A percentile compares a stretch with the other conserved stretches of the same genome.
Evolutionary conservation across 2,113 vertebrate species (phyloP).

Genomic region (Coracopsis vasa): DNA sequence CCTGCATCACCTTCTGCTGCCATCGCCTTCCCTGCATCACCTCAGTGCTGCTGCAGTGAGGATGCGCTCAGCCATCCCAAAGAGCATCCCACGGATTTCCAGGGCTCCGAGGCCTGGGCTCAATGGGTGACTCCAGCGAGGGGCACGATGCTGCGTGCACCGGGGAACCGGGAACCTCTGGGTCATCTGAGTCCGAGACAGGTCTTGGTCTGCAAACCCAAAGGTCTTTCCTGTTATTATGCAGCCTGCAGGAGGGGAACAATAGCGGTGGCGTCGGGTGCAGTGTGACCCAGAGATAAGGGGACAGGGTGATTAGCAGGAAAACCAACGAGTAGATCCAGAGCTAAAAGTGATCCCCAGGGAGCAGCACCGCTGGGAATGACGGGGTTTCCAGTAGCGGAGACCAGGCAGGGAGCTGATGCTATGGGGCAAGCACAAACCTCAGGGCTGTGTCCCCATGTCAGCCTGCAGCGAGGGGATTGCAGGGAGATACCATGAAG

Average conservation of each 20-base stretch:
- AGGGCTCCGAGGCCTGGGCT: rapidly evolving
- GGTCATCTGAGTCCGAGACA: background rate
- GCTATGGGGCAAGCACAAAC: rapidly evolving
- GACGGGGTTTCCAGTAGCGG: background rate
- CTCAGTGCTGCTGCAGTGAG: background rate
- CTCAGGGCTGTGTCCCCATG: rapidly evolving
- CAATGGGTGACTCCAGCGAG: rapidly evolving
- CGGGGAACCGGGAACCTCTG: background rate
- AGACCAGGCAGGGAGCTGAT: rapidly evolving
- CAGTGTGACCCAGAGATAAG: slow-evolving; percentile 12
- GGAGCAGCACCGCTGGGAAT: background rate
- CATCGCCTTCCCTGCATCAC: background rate
- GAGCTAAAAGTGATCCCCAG: background rate
- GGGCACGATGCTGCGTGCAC: rapidly evolving
- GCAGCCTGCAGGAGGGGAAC: background rate
- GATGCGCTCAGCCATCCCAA: rapidly evolving
- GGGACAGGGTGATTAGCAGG: background rate
- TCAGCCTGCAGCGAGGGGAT: rapidly evolving
- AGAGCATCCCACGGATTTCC: background rate
- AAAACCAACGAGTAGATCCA: background rate
- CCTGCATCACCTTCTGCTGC: background rate
- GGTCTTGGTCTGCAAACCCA: background rate
- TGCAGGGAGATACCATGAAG: background rate
- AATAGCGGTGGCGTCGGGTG: background rate
- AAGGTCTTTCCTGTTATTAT: slow-evolving; percentile 37